Percentiles rank a stretch among this genome's conserved stretches.
Conservation (phyloP, 1,140 invertebrate species). For the Polyergus mexicanus region DNA sequence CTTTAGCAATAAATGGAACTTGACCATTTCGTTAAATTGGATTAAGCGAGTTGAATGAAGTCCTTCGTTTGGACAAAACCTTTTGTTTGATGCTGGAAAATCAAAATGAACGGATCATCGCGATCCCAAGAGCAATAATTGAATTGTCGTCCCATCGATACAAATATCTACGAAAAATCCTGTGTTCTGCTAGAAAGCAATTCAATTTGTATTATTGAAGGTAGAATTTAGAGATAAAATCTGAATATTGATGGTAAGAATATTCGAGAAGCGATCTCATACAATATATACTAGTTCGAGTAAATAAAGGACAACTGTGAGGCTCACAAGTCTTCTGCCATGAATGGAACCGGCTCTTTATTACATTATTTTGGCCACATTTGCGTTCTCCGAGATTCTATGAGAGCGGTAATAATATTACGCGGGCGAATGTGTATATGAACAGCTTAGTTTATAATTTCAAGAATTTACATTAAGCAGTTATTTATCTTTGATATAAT, state of each 20-base stretch:
- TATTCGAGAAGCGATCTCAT: not conserved
- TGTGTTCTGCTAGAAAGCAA: not conserved
- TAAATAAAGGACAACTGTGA: conserved; percentile 31
- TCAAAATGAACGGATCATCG: not conserved
- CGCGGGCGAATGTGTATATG: not conserved
- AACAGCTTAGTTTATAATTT: not conserved
- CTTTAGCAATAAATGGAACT: conserved; percentile 30
- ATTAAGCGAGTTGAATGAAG: not conserved
- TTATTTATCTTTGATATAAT: conserved; percentile 27
- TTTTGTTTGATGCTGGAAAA: not conserved
- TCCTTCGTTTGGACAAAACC: not conserved
- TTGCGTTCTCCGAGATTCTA: conserved; percentile 25
- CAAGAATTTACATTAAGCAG: not conserved
- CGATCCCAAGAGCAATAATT: not conserved
- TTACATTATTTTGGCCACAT: conserved; percentile 53
- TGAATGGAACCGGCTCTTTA: not conserved
- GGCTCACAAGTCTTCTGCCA: not conserved
- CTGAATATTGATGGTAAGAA: not conserved
- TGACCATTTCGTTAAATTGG: conserved; percentile 4
- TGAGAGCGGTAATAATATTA: conserved; percentile 12
- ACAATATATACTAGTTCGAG: not conserved
- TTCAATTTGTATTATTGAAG: not conserved
- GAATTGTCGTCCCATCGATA: not conserved
- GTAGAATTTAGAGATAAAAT: not conserved
- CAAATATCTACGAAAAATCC: not conserved